A percentile compares a stretch with the other conserved stretches of the same genome.
These are phyloP conservation scores for Gadopsis bispinosus DNA, from an alignment of 2,797 vertebrate genomes.

Conservation along the genomic window DNA sequence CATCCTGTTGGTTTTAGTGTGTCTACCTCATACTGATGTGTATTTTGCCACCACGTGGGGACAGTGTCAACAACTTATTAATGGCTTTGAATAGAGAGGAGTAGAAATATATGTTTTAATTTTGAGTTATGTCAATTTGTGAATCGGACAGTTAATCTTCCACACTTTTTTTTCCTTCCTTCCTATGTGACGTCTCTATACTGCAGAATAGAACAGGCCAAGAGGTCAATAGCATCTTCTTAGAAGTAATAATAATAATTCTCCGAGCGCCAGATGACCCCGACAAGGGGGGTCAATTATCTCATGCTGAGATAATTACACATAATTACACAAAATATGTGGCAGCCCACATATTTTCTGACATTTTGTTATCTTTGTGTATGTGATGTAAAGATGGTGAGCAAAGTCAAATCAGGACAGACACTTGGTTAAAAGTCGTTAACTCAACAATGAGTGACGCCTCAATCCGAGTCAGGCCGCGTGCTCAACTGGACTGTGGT, in stretches of 20 bases:
- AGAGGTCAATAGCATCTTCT: neutral
- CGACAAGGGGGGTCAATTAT: conserved; percentile 5
- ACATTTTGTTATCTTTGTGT: conserved; percentile 17
- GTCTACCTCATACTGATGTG: neutral
- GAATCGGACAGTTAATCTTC: neutral
- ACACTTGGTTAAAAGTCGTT: conserved; percentile 59
- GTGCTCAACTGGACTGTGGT: conserved; percentile 34
- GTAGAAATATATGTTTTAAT: neutral
- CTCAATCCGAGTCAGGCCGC: conserved; percentile 15
- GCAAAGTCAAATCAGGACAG: conserved; percentile 55
- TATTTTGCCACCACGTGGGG: neutral
- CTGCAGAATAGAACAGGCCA: conserved; percentile 5
- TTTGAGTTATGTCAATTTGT: conserved; percentile 1
- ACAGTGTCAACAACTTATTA: neutral
- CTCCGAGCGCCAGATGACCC: neutral
- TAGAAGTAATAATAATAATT: conserved; percentile 19
- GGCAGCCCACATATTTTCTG: neutral
- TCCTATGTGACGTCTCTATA: neutral
- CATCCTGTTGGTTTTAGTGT: neutral
- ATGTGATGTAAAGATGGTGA: conserved; percentile 46
- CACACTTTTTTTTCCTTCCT: neutral
- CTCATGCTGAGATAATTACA: conserved; percentile 28
- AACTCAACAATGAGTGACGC: conserved; percentile 42
- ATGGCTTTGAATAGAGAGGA: neutral
- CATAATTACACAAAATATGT: conserved; percentile 4